Percentiles rank a stretch among this genome's conserved stretches.
Evolutionary conservation across 2,888 invertebrate genomes (phyloP).

Genomic region (Apotomis betuletana): DNA sequence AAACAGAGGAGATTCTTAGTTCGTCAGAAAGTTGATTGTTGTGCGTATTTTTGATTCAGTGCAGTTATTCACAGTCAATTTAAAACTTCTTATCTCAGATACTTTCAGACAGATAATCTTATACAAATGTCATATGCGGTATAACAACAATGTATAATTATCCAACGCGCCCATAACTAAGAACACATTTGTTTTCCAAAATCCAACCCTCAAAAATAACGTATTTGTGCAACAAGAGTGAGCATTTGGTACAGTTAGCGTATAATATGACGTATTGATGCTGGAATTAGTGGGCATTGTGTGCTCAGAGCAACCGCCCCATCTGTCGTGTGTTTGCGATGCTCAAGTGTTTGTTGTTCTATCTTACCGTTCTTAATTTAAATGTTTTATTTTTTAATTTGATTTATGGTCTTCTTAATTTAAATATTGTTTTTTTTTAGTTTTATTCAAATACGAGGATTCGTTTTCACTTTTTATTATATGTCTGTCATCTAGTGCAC

Average conservation of each 20-base stretch:
- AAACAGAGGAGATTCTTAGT: too few relatives aligned
- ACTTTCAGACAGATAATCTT: too few relatives aligned
- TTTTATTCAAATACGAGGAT: background rate
- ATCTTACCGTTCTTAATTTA: constrained; percentile 1
- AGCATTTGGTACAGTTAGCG: constrained; percentile 64
- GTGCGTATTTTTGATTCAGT: too few relatives aligned
- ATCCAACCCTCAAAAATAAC: constrained; percentile 52
- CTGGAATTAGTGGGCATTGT: constrained; percentile 76
- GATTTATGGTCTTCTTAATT: constrained; percentile 44
- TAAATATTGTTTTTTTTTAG: constrained; percentile 42
- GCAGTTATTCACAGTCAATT: too few relatives aligned
- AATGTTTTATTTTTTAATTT: constrained; percentile 14
- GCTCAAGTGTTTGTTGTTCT: constrained; percentile 57
- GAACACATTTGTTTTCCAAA: constrained; percentile 32
- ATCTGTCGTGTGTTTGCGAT: constrained; percentile 66
- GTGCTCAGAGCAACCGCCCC: constrained; percentile 64
- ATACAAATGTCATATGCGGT: background rate
- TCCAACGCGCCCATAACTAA: constrained; percentile 26
- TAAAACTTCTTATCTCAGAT: background rate
- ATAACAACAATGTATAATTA: constrained; percentile 1
- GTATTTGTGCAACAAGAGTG: constrained; percentile 63
- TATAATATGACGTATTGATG: constrained; percentile 70
- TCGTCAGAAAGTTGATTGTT: too few relatives aligned
- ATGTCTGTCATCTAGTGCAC: too few relatives aligned
- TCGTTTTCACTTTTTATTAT: too few relatives aligned